A percentile compares a stretch with the other conserved stretches of the same genome.
phyloP scores from a whole-genome alignment of 2,888 invertebrate genomes.

The Synergus itoensis region DNA sequence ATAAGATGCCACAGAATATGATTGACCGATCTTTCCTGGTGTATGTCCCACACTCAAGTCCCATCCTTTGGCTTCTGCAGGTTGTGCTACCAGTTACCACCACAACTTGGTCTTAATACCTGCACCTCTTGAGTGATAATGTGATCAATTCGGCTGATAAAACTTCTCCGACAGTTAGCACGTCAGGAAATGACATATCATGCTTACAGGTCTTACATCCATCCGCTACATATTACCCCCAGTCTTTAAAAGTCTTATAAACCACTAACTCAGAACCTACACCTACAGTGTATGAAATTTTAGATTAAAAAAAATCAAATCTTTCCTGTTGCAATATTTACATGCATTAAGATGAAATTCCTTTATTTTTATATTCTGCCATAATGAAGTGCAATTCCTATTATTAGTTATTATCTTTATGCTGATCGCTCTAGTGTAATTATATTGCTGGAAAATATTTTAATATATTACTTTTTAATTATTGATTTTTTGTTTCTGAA shows the following conservation, averaged over 20 bases:
- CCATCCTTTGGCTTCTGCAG: constrained; percentile 12
- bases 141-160: constrained; percentile 35
- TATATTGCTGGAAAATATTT: not conserved
- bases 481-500: constrained; percentile 20
- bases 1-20: constrained; percentile 34
- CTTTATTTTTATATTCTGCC: not conserved
- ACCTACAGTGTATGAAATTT: too few relatives aligned
- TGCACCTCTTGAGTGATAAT: constrained; percentile 23
- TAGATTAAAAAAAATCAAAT: too few relatives aligned
- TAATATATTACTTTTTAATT: not conserved
- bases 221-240: not conserved
- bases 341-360: not conserved
- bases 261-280: not conserved
- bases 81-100: not conserved
- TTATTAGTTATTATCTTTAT: not conserved
- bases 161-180: constrained; percentile 33
- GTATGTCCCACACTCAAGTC: constrained; percentile 3
- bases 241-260: not conserved
- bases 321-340: too few relatives aligned
- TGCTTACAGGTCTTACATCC: not conserved
- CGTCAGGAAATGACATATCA: constrained; percentile 36
- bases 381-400: not conserved
- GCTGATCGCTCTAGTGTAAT: not conserved
- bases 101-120: constrained; percentile 23
- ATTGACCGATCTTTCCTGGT: constrained; percentile 39